These are phyloP conservation scores for Astropecten irregularis DNA, from an alignment of 53 echinoderm and acorn worm genomes.

Conservation along the genomic window DNA sequence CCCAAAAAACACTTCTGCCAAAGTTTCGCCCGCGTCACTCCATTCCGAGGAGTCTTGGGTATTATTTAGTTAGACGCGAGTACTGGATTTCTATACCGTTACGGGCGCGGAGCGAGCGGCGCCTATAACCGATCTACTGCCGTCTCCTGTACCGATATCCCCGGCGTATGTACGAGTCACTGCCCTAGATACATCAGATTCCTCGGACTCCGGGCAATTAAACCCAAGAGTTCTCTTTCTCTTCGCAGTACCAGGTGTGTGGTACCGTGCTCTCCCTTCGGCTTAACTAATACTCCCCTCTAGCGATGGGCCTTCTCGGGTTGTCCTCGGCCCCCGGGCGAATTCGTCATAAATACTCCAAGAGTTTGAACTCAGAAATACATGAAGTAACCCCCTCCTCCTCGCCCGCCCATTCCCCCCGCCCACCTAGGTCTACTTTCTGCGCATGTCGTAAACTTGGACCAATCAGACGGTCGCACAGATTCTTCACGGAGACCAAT, in stretches of 20 bases:
- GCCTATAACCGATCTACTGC: conserved; percentile 3
- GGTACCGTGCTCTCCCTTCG: conserved; percentile 11
- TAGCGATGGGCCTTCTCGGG: conserved; percentile 34
- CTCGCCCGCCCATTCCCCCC: too few species aligned
- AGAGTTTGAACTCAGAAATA: neutral
- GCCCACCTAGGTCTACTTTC: too few species aligned
- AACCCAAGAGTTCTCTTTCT: neutral
- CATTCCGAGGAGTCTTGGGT: neutral
- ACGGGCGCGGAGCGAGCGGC: too few species aligned
- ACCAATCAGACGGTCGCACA: too few species aligned
- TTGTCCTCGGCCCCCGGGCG: conserved; percentile 21
- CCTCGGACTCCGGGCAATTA: conserved; percentile 45
- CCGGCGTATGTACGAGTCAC: conserved; percentile 29
- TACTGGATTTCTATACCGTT: neutral
- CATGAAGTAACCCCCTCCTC: too few species aligned
- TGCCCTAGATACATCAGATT: conserved; percentile 42
- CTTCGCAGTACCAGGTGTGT: conserved; percentile 38
- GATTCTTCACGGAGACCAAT: too few species aligned
- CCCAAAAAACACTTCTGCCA: conserved; percentile 29
- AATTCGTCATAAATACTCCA: conserved; percentile 19
- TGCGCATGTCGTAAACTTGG: too few species aligned
- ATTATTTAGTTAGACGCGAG: neutral
- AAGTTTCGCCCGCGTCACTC: conserved; percentile 18
- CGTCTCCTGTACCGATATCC: conserved; percentile 28
- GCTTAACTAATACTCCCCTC: conserved; percentile 52